These are phyloP conservation scores for Gibbula magus DNA, from an alignment of 2,888 invertebrate species.

Conservation along the genomic window DNA sequence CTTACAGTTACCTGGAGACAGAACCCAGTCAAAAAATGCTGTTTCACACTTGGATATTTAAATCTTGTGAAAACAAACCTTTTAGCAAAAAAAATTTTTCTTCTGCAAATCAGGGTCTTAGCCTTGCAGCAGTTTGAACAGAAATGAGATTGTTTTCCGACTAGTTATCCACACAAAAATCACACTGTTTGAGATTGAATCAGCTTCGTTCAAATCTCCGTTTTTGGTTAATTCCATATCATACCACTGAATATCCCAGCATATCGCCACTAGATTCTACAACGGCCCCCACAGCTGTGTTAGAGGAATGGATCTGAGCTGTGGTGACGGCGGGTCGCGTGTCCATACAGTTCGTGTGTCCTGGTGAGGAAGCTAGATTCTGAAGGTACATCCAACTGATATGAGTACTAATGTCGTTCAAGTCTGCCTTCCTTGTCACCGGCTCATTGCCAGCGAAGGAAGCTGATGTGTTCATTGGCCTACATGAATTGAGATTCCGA, in stretches of 20 bases:
- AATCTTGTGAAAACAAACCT: not conserved
- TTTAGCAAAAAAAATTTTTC: not conserved
- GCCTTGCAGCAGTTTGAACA: not conserved
- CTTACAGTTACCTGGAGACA: too few species aligned
- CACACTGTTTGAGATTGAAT: not conserved
- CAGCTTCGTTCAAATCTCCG: not conserved
- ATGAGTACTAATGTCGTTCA: conserved; percentile 41
- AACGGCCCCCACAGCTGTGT: conserved; percentile 1
- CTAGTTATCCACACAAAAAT: conserved; percentile 14
- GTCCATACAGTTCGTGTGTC: not conserved
- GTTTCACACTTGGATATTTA: too few species aligned
- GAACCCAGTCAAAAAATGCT: too few species aligned
- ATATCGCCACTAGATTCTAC: conserved; percentile 26
- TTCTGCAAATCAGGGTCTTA: not conserved
- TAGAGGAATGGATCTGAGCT: conserved; percentile 33
- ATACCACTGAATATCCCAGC: conserved; percentile 45
- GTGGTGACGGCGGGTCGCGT: conserved; percentile 21
- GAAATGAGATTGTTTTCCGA: not conserved
- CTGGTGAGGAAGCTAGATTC: conserved; percentile 25
- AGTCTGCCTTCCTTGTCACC: not conserved
- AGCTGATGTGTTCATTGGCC: not conserved
- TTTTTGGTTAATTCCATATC: not conserved
- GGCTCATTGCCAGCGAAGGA: not conserved
- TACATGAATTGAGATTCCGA: not conserved
- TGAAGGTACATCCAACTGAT: conserved; percentile 46